Base-by-base conservation (phyloP, 2,888 invertebrate species). In the Aromia moschata region DNA sequence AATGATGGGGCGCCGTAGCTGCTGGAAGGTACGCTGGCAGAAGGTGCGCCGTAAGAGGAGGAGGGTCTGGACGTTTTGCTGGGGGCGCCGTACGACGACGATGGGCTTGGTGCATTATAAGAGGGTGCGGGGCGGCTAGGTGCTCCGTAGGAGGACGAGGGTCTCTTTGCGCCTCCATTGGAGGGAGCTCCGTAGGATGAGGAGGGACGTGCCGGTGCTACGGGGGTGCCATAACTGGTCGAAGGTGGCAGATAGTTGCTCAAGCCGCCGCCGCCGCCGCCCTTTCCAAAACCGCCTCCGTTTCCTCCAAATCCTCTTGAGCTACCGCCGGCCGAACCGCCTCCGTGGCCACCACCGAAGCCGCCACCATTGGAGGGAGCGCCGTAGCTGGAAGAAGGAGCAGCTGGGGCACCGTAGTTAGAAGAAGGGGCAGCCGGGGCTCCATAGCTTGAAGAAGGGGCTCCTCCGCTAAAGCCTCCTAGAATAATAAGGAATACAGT, bases 121-220 rank as follows among this genome's bases (percentile, higher is more conserved):
- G 55, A 53, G 10, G 51, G 38, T 15, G 54, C 46, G 37, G 38
- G 20, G n/a, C 46, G 36, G 25, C 54, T 36, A 33, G 56, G 57
- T 10, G 68, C 68, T 30, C 85, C 84, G 68, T 86, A 86, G 70
- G 80, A 74, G 16, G 81, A 81, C 0, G 84, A 83, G 0, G 83
- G 82, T 55, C 70, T 67, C 10, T 54, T 38, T 20, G 33, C 15
- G 4, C 46, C 52, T 14, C 58, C 57, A 12, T 52, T 54, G 33
- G 46, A 47, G 5, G 55, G 33, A 10, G 47, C 58, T 16, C 55
- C 59, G 12, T 58, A 30, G 11, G 49, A 75, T 45, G 75, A 72
- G 47, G 76, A 72, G 7, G 76, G 70, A 20, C 67, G 63, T 30
- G 80, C 75, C 10, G 81, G 79, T 20, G 77, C 77, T 41, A 82